These are phyloP conservation scores for Dissostichus mawsoni DNA, from an alignment of 2,113 vertebrate genomes.

Conservation along the genomic window DNA sequence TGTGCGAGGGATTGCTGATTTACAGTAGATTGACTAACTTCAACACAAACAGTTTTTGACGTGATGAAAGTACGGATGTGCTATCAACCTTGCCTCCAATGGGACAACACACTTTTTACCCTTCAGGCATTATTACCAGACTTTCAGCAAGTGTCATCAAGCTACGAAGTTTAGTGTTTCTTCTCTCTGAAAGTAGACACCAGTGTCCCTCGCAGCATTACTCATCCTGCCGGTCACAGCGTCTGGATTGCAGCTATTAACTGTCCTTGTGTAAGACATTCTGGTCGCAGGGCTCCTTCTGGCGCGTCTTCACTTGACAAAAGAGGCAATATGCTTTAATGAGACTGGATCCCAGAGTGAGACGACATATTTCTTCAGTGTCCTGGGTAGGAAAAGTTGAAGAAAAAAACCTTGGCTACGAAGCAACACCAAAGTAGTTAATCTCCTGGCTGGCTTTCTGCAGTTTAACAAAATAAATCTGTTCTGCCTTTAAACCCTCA, in stretches of 20 bases:
- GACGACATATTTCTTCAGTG: constrained; percentile 50
- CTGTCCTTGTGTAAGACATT: constrained; percentile 54
- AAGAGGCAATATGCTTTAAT: constrained; percentile 68
- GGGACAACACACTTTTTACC: neutral
- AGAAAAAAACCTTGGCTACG: constrained; percentile 44
- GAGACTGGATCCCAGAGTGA: constrained; percentile 53
- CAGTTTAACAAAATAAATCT: constrained; percentile 23
- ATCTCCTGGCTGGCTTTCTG: constrained; percentile 33
- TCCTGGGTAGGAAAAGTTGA: constrained; percentile 26
- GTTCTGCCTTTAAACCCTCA: constrained; percentile 24
- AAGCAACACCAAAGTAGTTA: constrained; percentile 29
- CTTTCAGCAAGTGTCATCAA: constrained; percentile 12
- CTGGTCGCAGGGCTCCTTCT: constrained; percentile 40
- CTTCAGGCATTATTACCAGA: neutral
- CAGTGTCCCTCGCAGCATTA: constrained; percentile 26
- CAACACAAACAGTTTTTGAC: neutral
- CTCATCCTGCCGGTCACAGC: constrained; percentile 42
- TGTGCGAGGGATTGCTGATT: neutral
- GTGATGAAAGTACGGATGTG: neutral
- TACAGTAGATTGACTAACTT: neutral
- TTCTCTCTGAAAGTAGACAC: constrained; percentile 30
- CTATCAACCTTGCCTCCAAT: neutral
- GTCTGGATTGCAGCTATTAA: constrained; percentile 54
- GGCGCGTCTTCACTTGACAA: constrained; percentile 49
- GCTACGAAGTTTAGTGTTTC: constrained; percentile 23